Base-by-base conservation (phyloP, 2,888 invertebrate species). In the Eutolmus rufibarbis region DNA sequence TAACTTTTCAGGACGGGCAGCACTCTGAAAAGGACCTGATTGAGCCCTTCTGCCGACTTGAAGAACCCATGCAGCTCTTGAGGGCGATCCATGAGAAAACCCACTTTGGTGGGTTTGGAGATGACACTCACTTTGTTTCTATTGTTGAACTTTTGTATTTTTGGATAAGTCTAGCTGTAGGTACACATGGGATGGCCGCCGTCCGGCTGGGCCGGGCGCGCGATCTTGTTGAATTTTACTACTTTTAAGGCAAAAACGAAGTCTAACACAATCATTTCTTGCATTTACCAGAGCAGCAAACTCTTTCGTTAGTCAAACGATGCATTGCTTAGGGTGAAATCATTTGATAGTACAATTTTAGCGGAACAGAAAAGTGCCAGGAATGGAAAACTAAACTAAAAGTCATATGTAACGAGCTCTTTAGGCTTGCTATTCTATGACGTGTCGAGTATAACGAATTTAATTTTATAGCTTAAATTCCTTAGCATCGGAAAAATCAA, bases 191-290 rank as follows among this genome's bases (percentile, higher is more conserved):
- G 43, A 46, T 46, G 66, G 9, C 66, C 66, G 23, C 28, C 28
- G 12, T 12, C 23, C 66, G 66, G 19, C 43, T 19, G 37, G 46
- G 78, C 23, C 76, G 43, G 43, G 19, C 19, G 23, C 46, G 19
- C n/a, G 43, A 19, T 43, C 43, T 40, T 78, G 78, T 78, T 78
- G 43, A 78, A 78, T 78, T 78, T 78, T 78, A 78, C 78, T 78
- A 78, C 12, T 46, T 77, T 78, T 43, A 78, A 23, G 43, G 43
- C 46, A 19, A 37, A 40, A 34, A 43, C 40, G 19, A 82, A 85
- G n/a, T 74, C 66, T 37, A 8, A 43, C 43, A 85, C 85, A 74
- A 56, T 85, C 78, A 78, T 78, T 85, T 66, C 66, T 85, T 57
- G 84, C 84, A 84, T 84, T 66, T 84, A 57, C 57, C 19, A 28